These are phyloP conservation scores for Drosophila cognata DNA, from an alignment of 2,888 invertebrate species.

Conservation along the genomic window DNA sequence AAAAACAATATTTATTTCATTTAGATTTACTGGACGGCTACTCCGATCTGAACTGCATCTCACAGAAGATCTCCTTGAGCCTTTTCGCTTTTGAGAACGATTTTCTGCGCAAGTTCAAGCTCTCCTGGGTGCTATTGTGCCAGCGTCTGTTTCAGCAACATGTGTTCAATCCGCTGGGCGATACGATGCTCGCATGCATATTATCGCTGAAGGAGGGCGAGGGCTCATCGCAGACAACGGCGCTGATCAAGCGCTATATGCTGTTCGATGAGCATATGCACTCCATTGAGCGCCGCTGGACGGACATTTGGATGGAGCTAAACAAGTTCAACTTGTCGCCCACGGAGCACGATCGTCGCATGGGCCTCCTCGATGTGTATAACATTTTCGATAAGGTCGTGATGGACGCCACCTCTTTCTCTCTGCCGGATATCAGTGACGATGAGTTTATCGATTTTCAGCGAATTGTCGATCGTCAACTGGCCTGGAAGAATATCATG, in stretches of 20 bases:
- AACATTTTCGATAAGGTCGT: slow-evolving; percentile 83
- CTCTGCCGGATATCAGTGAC: slow-evolving; percentile 80
- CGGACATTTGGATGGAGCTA: slow-evolving; percentile 85
- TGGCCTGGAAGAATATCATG: slow-evolving; percentile 84
- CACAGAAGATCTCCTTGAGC: slow-evolving; percentile 87
- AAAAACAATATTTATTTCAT: slow-evolving; percentile 20
- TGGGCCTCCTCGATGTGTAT: slow-evolving; percentile 81
- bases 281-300: slow-evolving; percentile 86
- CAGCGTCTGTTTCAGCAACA: slow-evolving; percentile 88
- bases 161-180: slow-evolving; percentile 86
- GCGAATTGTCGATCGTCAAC: slow-evolving; percentile 81
- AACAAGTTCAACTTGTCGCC: slow-evolving; percentile 83
- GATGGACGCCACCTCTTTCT: slow-evolving; percentile 81
- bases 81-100: slow-evolving; percentile 88
- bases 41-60: slow-evolving; percentile 87
- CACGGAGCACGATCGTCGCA: slow-evolving; percentile 82
- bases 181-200: slow-evolving; percentile 86
- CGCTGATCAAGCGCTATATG: slow-evolving; percentile 86
- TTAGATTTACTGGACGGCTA: slow-evolving; percentile 88
- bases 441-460: slow-evolving; percentile 84
- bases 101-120: slow-evolving; percentile 88
- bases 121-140: slow-evolving; percentile 89
- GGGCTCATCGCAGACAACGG: slow-evolving; percentile 82
- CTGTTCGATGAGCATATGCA: slow-evolving; percentile 88
- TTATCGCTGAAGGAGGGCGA: slow-evolving; percentile 85